These are phyloP conservation scores for Chrysopa pallens DNA, from an alignment of 1,140 invertebrate genomes.

Conservation along the genomic window DNA sequence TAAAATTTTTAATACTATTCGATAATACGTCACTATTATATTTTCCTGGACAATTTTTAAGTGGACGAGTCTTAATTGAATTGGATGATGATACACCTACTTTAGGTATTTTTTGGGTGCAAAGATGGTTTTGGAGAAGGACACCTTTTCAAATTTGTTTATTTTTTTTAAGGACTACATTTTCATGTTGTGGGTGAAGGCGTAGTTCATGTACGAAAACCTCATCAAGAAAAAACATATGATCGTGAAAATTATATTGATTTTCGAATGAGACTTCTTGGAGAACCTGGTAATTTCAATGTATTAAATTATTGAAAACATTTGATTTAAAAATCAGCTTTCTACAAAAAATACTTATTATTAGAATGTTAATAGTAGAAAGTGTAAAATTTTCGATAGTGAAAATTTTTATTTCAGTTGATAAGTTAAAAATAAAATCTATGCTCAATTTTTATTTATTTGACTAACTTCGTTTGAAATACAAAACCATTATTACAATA, in stretches of 20 bases:
- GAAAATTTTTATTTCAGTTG: too few relatives aligned
- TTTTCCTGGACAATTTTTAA: slow-evolving; percentile 81
- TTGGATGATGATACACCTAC: slow-evolving; percentile 82
- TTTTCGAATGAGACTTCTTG: slow-evolving; percentile 80
- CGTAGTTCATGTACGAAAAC: slow-evolving; percentile 61
- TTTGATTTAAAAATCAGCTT: too few relatives aligned
- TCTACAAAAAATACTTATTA: too few relatives aligned
- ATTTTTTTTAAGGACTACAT: slow-evolving; percentile 50
- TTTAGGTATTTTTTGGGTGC: slow-evolving; percentile 31
- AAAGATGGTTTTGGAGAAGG: not conserved
- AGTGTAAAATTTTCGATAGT: too few relatives aligned
- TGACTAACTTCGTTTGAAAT: too few relatives aligned
- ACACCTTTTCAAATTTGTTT: slow-evolving; percentile 1
- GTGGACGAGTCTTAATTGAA: slow-evolving; percentile 78
- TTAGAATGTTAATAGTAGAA: too few relatives aligned
- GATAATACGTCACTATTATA: slow-evolving; percentile 86
- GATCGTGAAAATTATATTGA: slow-evolving; percentile 92
- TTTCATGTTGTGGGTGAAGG: slow-evolving; percentile 90
- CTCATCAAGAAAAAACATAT: slow-evolving; percentile 62
- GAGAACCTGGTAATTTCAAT: slow-evolving; percentile 57
- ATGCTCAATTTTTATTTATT: too few relatives aligned
- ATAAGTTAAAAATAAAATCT: too few relatives aligned
- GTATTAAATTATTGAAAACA: too few relatives aligned
- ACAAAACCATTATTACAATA: too few relatives aligned
- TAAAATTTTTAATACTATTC: slow-evolving; percentile 85